Percentiles rank a stretch among this genome's conserved stretches.
Conservation (phyloP, 2,888 invertebrate species). For the Lycocerus yunnanus region DNA sequence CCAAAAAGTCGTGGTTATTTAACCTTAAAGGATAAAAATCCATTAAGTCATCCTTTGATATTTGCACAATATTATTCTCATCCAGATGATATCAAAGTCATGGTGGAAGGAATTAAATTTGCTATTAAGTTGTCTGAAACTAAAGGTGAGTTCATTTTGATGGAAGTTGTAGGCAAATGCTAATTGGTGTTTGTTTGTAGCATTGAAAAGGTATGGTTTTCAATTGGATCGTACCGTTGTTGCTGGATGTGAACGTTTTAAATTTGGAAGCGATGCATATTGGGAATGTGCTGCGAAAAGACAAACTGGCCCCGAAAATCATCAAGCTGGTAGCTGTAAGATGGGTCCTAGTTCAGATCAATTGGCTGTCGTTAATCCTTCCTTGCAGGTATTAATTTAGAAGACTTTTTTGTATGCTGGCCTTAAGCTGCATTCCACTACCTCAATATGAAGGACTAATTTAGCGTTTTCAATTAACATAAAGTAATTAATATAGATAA, state of each 20-base stretch:
- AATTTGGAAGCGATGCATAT: conserved; percentile 70
- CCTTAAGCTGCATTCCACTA: too few relatives aligned
- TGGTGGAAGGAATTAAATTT: conserved; percentile 85
- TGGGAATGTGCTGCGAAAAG: conserved; percentile 65
- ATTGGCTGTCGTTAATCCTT: conserved; percentile 62
- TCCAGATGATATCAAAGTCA: conserved; percentile 76
- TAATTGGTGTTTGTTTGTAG: conserved; percentile 36
- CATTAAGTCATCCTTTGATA: conserved; percentile 80
- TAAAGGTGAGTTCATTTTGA: conserved; percentile 52
- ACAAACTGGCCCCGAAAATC: conserved; percentile 67
- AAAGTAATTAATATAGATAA: too few relatives aligned
- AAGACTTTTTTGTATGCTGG: too few relatives aligned
- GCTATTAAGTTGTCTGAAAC: conserved; percentile 74
- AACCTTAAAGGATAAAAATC: conserved; percentile 74
- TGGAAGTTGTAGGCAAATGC: conserved; percentile 3
- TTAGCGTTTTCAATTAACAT: too few relatives aligned
- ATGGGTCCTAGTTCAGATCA: conserved; percentile 64
- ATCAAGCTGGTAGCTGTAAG: conserved; percentile 67
- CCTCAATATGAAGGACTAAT: too few relatives aligned
- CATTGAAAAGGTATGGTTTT: conserved; percentile 71
- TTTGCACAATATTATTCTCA: conserved; percentile 81
- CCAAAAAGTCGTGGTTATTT: conserved; percentile 84
- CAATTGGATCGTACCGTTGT: conserved; percentile 74
- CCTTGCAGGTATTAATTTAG: conserved; percentile 39
- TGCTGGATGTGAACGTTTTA: conserved; percentile 73